A percentile compares a stretch with the other conserved stretches of the same genome.
These are phyloP conservation scores for Aphidius gifuensis DNA, from an alignment of 1,140 invertebrate genomes.

Conservation along the genomic window DNA sequence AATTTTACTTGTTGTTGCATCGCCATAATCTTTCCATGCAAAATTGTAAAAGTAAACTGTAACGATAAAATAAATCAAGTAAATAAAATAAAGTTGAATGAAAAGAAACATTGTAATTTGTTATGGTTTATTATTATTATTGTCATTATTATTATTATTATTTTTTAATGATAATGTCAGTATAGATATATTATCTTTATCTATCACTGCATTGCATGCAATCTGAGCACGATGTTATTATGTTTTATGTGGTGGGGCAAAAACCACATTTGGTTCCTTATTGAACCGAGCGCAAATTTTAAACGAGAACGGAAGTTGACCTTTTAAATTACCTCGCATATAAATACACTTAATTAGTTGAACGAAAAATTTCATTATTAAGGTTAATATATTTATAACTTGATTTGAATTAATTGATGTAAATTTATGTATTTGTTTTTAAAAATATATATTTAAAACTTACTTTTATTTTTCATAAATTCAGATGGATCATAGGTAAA, in stretches of 20 bases:
- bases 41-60: slow-evolving; percentile 87
- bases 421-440: not conserved
- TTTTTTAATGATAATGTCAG: too few species aligned
- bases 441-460: slow-evolving; percentile 36
- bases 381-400: not conserved
- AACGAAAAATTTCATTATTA: not conserved
- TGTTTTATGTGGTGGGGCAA: not conserved
- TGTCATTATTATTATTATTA: too few species aligned
- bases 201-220: slow-evolving; percentile 48
- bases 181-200: slow-evolving; percentile 1
- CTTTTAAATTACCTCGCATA: slow-evolving; percentile 8
- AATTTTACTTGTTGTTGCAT: slow-evolving; percentile 69
- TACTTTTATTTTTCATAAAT: slow-evolving; percentile 84
- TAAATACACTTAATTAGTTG: not conserved
- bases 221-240: slow-evolving; percentile 19
- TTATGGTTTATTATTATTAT: too few species aligned
- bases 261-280: slow-evolving; percentile 14
- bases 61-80: slow-evolving; percentile 31
- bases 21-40: slow-evolving; percentile 80
- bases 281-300: slow-evolving; percentile 11
- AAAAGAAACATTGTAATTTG: too few species aligned
- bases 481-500: slow-evolving; percentile 75
- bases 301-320: slow-evolving; percentile 15
- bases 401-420: not conserved
- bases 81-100: slow-evolving; percentile 6